Percentiles rank a stretch among this genome's conserved stretches.
These are phyloP conservation scores for Diabrotica virgifera DNA, from an alignment of 1,140 invertebrate genomes.

Conservation along the genomic window DNA sequence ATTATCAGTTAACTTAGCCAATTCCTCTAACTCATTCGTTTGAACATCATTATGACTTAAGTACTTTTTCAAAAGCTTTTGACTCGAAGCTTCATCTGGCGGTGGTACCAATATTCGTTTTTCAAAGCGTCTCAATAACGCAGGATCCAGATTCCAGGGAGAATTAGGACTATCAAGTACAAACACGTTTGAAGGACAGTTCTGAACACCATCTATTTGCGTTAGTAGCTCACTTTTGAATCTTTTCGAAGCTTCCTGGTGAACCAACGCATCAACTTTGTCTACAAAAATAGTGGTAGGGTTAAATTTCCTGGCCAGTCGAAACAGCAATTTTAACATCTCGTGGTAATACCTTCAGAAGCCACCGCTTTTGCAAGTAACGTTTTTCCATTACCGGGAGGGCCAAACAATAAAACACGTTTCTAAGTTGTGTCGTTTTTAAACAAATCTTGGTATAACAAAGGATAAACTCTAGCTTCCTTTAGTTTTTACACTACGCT, in stretches of 20 bases:
- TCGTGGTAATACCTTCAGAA: conserved; percentile 79
- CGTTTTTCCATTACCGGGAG: conserved; percentile 84
- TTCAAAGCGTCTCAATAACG: conserved; percentile 83
- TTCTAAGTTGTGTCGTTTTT: conserved; percentile 80
- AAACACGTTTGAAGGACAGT: conserved; percentile 67
- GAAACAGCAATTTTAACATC: conserved; percentile 81
- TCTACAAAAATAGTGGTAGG: conserved; percentile 96
- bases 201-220: conserved; percentile 81
- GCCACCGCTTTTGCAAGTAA: conserved; percentile 85
- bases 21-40: conserved; percentile 50
- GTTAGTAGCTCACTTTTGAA: conserved; percentile 91
- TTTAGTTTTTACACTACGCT: conserved; percentile 79
- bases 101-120: conserved; percentile 81
- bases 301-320: conserved; percentile 78
- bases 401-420: conserved; percentile 79
- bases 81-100: conserved; percentile 64
- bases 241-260: conserved; percentile 80
- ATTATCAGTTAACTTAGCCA: conserved; percentile 65
- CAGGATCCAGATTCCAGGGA: conserved; percentile 80
- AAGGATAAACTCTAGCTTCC: conserved; percentile 84
- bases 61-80: conserved; percentile 63
- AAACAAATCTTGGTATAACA: conserved; percentile 83
- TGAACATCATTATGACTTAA: conserved; percentile 47
- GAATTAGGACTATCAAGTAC: conserved; percentile 86
- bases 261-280: conserved; percentile 86